These are phyloP conservation scores for Nixonia krombeini DNA, from an alignment of 1,140 invertebrate genomes.

Conservation along the genomic window DNA sequence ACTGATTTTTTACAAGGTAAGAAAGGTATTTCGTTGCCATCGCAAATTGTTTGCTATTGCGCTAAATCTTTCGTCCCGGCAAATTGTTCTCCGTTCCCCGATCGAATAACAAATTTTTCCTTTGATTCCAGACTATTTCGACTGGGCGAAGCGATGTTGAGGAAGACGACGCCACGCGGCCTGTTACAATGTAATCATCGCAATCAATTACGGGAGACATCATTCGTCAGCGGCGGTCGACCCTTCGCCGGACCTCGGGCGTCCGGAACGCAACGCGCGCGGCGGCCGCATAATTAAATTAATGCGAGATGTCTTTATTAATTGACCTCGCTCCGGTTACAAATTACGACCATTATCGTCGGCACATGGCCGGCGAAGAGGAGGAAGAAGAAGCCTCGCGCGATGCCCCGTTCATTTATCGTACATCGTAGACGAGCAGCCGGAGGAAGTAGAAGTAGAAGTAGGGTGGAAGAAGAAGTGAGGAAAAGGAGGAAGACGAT, in stretches of 20 bases:
- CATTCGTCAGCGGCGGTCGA: conserved; percentile 13
- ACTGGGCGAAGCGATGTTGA: too few relatives aligned
- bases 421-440: conserved; percentile 14
- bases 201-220: conserved; percentile 8
- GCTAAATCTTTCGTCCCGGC: too few relatives aligned
- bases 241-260: conserved; percentile 6
- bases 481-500: background rate
- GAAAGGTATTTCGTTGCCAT: too few relatives aligned
- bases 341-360: conserved; percentile 53
- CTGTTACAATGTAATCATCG: background rate
- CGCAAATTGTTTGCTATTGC: too few relatives aligned
- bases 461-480: too few relatives aligned
- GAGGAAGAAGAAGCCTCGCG: conserved; percentile 15
- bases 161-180: background rate
- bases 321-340: conserved; percentile 58
- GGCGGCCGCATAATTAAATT: conserved; percentile 51
- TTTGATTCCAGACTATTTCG: too few relatives aligned
- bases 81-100: too few relatives aligned
- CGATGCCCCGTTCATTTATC: conserved; percentile 44
- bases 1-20: too few relatives aligned
- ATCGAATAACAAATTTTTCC: conserved; percentile 1
- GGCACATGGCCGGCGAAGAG: conserved; percentile 5
- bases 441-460: conserved; percentile 6
- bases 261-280: conserved; percentile 1
- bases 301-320: conserved; percentile 58